These are phyloP conservation scores for Cryptus armator DNA, from an alignment of 2,888 invertebrate genomes.

Conservation along the genomic window DNA sequence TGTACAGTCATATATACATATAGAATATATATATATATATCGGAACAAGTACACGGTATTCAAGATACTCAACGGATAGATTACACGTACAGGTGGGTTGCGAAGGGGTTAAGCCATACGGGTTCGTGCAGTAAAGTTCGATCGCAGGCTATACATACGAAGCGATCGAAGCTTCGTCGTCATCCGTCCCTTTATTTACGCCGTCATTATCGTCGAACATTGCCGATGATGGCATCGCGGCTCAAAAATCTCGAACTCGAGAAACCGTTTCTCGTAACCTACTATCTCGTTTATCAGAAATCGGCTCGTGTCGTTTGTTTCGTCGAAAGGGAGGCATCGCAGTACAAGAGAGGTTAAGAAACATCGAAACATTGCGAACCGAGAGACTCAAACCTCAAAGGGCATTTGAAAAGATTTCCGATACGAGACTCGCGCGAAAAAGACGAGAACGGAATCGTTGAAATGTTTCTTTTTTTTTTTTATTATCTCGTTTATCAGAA, in stretches of 20 bases:
- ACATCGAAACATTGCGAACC: neutral
- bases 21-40: conserved; percentile 14
- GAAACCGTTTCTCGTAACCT: too few relatives aligned
- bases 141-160: conserved; percentile 22
- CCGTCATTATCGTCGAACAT: conserved; percentile 66
- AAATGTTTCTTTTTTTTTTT: conserved; percentile 21
- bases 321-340: too few relatives aligned
- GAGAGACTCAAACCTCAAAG: conserved; percentile 15
- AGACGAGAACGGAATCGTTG: conserved; percentile 58
- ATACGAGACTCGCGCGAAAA: neutral
- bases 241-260: conserved; percentile 41
- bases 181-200: conserved; percentile 58
- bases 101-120: conserved; percentile 53
- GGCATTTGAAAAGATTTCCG: neutral
- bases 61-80: conserved; percentile 2
- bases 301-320: too few relatives aligned
- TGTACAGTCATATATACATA: conserved; percentile 44
- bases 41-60: neutral
- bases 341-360: too few relatives aligned
- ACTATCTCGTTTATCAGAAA: too few relatives aligned
- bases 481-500: conserved; percentile 53
- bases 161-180: conserved; percentile 33
- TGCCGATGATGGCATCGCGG: neutral
- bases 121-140: conserved; percentile 43
- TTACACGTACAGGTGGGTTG: conserved; percentile 46